phyloP scores from a whole-genome alignment of 1,140 invertebrate genomes.

The Macrotrachela quadricornifera region DNA sequence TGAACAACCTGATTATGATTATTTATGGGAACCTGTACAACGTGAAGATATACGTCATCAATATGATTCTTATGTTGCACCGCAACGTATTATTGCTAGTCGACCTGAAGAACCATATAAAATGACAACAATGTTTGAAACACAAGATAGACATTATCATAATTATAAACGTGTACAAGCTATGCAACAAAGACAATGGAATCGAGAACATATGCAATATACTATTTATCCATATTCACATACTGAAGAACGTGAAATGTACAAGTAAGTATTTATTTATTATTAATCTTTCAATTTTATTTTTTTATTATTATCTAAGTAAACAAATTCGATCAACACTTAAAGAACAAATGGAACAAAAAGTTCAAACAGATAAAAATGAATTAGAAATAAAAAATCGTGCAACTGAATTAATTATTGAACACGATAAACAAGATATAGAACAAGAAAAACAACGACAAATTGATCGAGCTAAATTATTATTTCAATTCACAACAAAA shows the following conservation, averaged over 20 bases:
- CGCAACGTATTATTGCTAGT: not conserved
- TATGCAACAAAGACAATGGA: slow-evolving; percentile 4
- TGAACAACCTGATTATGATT: too few relatives aligned
- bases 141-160: slow-evolving; percentile 1
- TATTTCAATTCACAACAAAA: too few relatives aligned
- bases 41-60: too few relatives aligned
- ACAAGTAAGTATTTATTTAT: slow-evolving; percentile 3
- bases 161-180: slow-evolving; percentile 2
- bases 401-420: not conserved
- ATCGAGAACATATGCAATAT: slow-evolving; percentile 1
- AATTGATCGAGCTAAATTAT: not conserved
- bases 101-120: not conserved
- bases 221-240: slow-evolving; percentile 6
- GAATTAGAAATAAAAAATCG: slow-evolving; percentile 1
- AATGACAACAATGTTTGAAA: slow-evolving; percentile 3
- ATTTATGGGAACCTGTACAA: too few relatives aligned
- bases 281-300: not conserved
- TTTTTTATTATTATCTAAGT: too few relatives aligned
- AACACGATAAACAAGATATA: not conserved
- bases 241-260: slow-evolving; percentile 2
- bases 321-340: slow-evolving; percentile 6
- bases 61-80: not conserved
- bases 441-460: not conserved
- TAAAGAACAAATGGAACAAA: slow-evolving; percentile 8
- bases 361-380: not conserved